Evolutionary conservation across 2,113 vertebrate genomes (phyloP).

Genomic region (Tichodroma muraria): DNA sequence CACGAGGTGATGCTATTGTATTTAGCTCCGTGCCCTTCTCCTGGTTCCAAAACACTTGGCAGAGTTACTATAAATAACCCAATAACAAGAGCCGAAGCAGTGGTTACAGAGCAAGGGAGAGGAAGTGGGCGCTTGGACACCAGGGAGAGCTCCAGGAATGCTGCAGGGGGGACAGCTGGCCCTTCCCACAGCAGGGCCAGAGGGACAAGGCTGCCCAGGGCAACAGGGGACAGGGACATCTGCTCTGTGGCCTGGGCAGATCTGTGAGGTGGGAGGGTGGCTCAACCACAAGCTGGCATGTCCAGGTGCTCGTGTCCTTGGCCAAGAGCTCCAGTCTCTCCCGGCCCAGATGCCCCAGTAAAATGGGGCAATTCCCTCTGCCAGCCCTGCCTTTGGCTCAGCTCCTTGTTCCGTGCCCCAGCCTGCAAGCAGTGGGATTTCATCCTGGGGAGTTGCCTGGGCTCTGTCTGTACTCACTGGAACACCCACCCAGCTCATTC

Average conservation of each 20-base stretch:
- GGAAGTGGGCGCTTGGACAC: background rate
- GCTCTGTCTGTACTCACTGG: background rate
- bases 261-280: background rate
- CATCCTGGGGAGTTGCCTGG: too few species aligned
- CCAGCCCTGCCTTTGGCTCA: background rate
- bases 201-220: background rate
- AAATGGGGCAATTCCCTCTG: background rate
- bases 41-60: conserved; percentile 20
- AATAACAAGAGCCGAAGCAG: background rate
- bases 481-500: background rate
- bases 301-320: background rate
- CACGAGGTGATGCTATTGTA: conserved; percentile 25
- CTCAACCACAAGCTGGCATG: background rate
- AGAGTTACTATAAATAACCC: conserved; percentile 47
- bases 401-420: background rate
- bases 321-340: background rate
- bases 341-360: background rate
- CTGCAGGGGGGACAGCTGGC: background rate
- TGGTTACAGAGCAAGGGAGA: background rate
- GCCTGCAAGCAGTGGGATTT: background rate
- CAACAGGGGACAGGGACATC: background rate
- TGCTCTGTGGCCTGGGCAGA: background rate
- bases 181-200: accelerated
- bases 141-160: background rate
- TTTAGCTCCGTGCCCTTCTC: conserved; percentile 24